These are phyloP conservation scores for Indri indri DNA, from an alignment of 2,113 vertebrate genomes.

Conservation along the genomic window DNA sequence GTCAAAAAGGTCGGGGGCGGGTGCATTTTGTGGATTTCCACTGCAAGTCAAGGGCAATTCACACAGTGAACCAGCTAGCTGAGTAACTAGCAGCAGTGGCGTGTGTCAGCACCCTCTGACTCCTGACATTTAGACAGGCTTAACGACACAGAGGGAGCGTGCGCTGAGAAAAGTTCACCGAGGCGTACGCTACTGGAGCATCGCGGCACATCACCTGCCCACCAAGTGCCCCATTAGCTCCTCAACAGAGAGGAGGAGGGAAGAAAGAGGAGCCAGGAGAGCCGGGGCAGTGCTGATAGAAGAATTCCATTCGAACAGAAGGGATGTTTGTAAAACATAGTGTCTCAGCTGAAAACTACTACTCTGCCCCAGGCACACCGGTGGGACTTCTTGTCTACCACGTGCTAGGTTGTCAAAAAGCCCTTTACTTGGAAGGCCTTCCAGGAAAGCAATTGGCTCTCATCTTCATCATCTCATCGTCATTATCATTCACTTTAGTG, in stretches of 20 bases:
- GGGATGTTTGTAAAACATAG: not conserved
- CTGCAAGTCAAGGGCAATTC: slow-evolving; percentile 60
- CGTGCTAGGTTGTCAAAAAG: not conserved
- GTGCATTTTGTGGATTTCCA: slow-evolving; percentile 51
- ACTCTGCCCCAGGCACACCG: not conserved
- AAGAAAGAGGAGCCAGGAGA: not conserved
- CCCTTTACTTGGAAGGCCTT: not conserved
- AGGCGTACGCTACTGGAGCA: slow-evolving; percentile 21
- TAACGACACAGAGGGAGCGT: not conserved
- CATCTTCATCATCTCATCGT: too few relatives aligned
- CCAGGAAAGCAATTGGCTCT: not conserved
- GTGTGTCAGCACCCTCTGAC: slow-evolving; percentile 32
- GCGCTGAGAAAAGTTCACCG: slow-evolving; percentile 49
- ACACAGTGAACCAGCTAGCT: slow-evolving; percentile 56
- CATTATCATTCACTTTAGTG: not conserved
- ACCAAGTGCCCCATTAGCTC: not conserved
- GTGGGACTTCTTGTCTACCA: not conserved
- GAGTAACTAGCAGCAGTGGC: not conserved
- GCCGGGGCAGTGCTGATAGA: too few relatives aligned
- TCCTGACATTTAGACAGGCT: slow-evolving; percentile 66
- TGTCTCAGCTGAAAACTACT: not conserved
- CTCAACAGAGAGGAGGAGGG: not conserved
- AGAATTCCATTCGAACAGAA: not conserved
- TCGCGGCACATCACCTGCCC: not conserved
- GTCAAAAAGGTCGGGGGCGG: slow-evolving; percentile 58